phyloP scores from a whole-genome alignment of 2,797 vertebrate genomes.

The Peromyscus aztecus region DNA sequence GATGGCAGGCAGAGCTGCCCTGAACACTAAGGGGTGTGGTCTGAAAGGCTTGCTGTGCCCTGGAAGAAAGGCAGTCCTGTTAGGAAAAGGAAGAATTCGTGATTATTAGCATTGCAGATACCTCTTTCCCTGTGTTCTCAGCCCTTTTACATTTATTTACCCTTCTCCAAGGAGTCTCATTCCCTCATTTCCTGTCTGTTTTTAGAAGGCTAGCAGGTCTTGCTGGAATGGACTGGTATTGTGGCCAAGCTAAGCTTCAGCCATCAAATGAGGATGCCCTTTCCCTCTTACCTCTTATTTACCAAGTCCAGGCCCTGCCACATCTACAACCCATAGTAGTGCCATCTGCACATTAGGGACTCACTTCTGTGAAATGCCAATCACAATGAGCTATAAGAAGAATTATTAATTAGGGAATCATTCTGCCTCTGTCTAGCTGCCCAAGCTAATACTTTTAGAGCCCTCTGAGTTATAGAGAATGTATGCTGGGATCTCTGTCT shows the following conservation, averaged over 20 bases:
- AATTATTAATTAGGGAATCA: not conserved
- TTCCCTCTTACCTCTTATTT: not conserved
- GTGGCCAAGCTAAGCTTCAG: not conserved
- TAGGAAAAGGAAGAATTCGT: not conserved
- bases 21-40: not conserved
- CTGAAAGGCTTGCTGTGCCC: not conserved
- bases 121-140: not conserved
- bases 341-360: not conserved
- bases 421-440: not conserved
- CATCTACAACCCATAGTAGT: not conserved
- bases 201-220: slow-evolving; percentile 1
- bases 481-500: not conserved
- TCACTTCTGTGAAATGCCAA: not conserved
- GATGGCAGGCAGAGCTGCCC: not conserved
- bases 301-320: not conserved
- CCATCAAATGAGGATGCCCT: not conserved
- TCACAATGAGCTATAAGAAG: not conserved
- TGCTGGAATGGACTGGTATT: not conserved
- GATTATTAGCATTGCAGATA: slow-evolving; percentile 15
- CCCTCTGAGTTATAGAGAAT: not conserved
- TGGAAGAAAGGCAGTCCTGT: not conserved
- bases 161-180: not conserved
- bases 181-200: not conserved
- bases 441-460: not conserved
- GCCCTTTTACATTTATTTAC: slow-evolving; percentile 4